These are phyloP conservation scores for Drosophila murphyi DNA, from an alignment of 1,140 invertebrate genomes.

Conservation along the genomic window DNA sequence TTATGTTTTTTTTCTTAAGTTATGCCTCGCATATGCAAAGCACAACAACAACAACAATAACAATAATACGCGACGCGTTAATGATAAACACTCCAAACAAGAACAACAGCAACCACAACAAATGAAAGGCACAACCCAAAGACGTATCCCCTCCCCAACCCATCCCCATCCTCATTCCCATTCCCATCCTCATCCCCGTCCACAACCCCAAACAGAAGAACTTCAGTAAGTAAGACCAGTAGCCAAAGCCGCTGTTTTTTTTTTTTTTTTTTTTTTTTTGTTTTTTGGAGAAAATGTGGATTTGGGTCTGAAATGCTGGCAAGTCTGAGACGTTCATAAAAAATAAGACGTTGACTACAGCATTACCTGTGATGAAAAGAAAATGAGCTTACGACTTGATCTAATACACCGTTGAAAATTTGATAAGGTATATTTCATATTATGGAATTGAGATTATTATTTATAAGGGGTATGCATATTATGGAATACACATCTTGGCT, in stretches of 20 bases:
- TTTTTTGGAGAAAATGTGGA: constrained; percentile 23
- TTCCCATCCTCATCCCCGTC: not conserved
- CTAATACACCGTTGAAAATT: too few species aligned
- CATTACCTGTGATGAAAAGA: constrained; percentile 10
- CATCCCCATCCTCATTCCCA: not conserved
- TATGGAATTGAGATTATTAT: too few species aligned
- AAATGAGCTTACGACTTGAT: not conserved
- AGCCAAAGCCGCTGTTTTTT: constrained; percentile 68
- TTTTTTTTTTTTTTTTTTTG: too few species aligned
- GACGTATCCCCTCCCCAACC: not conserved
- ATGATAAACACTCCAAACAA: constrained; percentile 66
- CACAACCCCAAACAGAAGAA: constrained; percentile 8
- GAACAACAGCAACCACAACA: constrained; percentile 46
- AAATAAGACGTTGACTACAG: constrained; percentile 1
- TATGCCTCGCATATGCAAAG: constrained; percentile 75
- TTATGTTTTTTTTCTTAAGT: constrained; percentile 41
- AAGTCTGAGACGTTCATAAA: not conserved
- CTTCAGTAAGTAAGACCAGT: constrained; percentile 69
- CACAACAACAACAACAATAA: constrained; percentile 63
- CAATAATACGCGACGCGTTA: constrained; percentile 72
- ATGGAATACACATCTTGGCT: too few species aligned
- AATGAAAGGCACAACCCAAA: constrained; percentile 36
- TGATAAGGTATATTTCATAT: too few species aligned
- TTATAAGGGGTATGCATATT: too few species aligned
- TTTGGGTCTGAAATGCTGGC: constrained; percentile 27